Percentiles rank a stretch among this genome's conserved stretches.
phyloP scores from a whole-genome alignment of 1,140 invertebrate species.

The Bombyx mori region DNA sequence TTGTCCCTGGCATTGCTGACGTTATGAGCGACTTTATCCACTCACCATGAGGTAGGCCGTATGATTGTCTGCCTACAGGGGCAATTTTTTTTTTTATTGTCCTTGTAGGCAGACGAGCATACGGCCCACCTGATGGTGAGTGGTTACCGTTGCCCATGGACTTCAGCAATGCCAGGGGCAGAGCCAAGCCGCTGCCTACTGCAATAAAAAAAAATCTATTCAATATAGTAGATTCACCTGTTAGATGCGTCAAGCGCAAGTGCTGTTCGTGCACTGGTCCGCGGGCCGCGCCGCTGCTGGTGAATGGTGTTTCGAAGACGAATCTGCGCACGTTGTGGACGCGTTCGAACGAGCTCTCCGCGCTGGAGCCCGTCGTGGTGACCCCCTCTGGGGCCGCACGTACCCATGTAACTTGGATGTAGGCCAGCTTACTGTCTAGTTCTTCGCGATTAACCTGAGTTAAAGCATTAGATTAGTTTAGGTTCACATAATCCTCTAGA shows the following conservation, averaged over 20 bases:
- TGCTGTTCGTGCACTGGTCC: slow-evolving; percentile 90
- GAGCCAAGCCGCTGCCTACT: no score
- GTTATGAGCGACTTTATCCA: no score
- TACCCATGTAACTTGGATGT: slow-evolving; percentile 89
- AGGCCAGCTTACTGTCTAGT: slow-evolving; percentile 86
- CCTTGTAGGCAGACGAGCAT: no score
- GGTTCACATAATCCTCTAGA: neutral
- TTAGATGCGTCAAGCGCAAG: slow-evolving; percentile 88
- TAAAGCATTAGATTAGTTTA: neutral
- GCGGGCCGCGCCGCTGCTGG: slow-evolving; percentile 83
- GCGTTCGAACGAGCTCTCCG: slow-evolving; percentile 62
- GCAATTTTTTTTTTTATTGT: no score
- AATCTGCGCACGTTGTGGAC: slow-evolving; percentile 90
- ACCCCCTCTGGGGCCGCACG: slow-evolving; percentile 71
- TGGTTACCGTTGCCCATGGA: no score
- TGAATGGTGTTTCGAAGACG: slow-evolving; percentile 95
- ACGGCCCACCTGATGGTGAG: no score
- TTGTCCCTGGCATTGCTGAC: no score
- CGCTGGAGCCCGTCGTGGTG: slow-evolving; percentile 17
- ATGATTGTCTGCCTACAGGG: no score
- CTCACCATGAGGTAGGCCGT: no score
- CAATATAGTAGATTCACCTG: slow-evolving; percentile 66
- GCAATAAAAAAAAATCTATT: no score
- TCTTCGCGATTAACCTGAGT: slow-evolving; percentile 81
- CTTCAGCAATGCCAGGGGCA: no score